Evolutionary conservation across 1,140 invertebrate species (phyloP).

Genomic region (Procambarus virginalis): DNA sequence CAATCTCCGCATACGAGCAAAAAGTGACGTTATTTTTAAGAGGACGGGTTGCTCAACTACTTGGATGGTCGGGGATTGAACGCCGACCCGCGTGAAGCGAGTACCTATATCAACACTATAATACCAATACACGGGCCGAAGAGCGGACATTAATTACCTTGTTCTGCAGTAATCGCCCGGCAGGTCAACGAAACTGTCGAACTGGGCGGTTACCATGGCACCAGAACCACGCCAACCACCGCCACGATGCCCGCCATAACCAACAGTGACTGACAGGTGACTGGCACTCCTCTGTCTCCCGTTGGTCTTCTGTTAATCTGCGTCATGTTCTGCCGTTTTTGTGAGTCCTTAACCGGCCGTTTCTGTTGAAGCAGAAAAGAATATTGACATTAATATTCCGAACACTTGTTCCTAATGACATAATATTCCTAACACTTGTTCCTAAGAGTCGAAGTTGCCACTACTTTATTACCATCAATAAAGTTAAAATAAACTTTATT

Average conservation of each 20-base stretch:
- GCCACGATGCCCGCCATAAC: neutral
- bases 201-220: neutral
- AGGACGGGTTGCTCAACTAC: no score
- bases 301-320: neutral
- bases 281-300: neutral
- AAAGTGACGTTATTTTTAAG: no score
- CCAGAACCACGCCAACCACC: neutral
- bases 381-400: neutral
- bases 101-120: neutral
- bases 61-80: no score
- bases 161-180: conserved; percentile 11
- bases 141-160: conserved; percentile 10
- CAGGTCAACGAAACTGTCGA: neutral
- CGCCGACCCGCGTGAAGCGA: no score
- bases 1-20: no score
- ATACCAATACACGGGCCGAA: neutral
- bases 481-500: no score
- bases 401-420: no score
- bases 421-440: no score
- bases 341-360: neutral
- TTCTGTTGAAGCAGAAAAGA: neutral
- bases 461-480: no score
- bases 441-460: no score
- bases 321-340: neutral
- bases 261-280: neutral